Conservation (phyloP, 1,140 invertebrate species). For the Drosophila parabipectinata region DNA sequence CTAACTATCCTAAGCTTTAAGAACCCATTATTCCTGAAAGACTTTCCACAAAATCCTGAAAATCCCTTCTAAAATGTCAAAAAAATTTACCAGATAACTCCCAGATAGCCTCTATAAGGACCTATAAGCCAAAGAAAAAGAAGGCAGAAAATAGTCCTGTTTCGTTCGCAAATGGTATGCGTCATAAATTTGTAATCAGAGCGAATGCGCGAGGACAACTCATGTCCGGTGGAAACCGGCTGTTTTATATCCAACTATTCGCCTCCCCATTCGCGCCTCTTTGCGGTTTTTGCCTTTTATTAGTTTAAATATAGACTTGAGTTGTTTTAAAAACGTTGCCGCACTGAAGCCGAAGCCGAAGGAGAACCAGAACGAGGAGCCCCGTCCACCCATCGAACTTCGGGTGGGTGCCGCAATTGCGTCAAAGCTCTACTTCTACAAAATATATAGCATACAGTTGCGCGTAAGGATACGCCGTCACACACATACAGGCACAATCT, state of each 20-base stretch:
- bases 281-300: conserved; percentile 66
- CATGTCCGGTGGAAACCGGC: conserved; percentile 39
- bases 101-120: too few relatives aligned
- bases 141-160: background rate
- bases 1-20: too few relatives aligned
- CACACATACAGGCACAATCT: conserved; percentile 50
- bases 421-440: conserved; percentile 61
- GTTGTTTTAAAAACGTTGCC: conserved; percentile 55
- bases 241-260: conserved; percentile 30
- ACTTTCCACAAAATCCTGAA: too few relatives aligned
- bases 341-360: background rate
- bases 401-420: conserved; percentile 68
- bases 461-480: conserved; percentile 10
- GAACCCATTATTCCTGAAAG: too few relatives aligned
- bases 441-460: conserved; percentile 11
- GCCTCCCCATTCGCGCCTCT: background rate
- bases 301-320: conserved; percentile 79
- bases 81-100: too few relatives aligned
- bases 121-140: too few relatives aligned
- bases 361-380: background rate
- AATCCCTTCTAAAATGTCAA: too few relatives aligned
- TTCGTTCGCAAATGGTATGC: conserved; percentile 22
- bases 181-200: conserved; percentile 58
- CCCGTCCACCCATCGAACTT: background rate
- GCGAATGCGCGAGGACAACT: conserved; percentile 20